phyloP scores from a whole-genome alignment of 2,113 vertebrate species.

The Accipiter cooperii region DNA sequence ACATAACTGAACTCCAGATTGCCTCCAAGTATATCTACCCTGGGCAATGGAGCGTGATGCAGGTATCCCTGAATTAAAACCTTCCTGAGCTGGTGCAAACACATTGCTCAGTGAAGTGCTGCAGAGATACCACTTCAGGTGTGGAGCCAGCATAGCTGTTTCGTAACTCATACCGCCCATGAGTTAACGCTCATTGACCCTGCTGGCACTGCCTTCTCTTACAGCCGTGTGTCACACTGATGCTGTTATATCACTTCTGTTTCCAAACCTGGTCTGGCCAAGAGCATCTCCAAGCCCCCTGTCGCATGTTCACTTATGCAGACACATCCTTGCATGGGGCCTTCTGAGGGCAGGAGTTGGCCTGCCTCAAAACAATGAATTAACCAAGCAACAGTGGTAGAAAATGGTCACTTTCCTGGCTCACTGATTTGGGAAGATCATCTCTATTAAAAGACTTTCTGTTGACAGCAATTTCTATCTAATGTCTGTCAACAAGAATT shows the following conservation, averaged over 20 bases:
- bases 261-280: neutral
- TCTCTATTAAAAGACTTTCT: neutral
- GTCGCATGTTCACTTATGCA: neutral
- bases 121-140: neutral
- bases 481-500: neutral
- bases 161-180: neutral
- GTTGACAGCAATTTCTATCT: neutral
- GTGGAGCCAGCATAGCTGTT: neutral
- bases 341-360: neutral
- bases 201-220: neutral
- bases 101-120: neutral
- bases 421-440: neutral
- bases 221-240: rapidly evolving
- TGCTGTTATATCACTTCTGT: neutral
- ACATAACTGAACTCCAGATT: neutral
- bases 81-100: neutral
- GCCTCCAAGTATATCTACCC: neutral
- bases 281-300: neutral
- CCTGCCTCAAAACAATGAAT: neutral
- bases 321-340: neutral
- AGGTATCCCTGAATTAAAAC: neutral
- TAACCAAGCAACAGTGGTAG: neutral
- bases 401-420: neutral
- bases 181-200: neutral
- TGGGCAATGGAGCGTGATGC: neutral